Percentiles rank a stretch among this genome's conserved stretches.
phyloP scores from a whole-genome alignment of 30 jellyfish, hydroid and myxozoan genomes.

The Nemopilema nomurai region DNA sequence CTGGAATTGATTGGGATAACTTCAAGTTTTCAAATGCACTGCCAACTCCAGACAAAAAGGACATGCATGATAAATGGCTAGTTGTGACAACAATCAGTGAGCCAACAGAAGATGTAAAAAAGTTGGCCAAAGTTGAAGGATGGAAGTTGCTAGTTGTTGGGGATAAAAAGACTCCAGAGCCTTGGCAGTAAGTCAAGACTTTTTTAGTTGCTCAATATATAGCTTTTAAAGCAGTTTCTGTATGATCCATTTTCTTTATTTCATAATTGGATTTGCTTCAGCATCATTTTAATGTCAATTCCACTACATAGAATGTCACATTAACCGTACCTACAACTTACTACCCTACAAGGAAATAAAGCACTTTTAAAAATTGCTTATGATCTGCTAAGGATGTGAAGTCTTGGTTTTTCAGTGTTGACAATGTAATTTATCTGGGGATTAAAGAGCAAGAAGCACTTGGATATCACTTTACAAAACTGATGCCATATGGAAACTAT shows the following conservation, averaged over 20 bases:
- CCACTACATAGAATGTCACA: too few species aligned
- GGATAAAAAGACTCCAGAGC: conserved; percentile 83
- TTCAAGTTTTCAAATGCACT: not conserved
- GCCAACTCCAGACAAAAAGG: conserved; percentile 33
- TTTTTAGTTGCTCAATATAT: not conserved
- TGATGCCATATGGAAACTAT: conserved; percentile 66
- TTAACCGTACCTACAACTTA: too few species aligned
- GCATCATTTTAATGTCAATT: too few species aligned
- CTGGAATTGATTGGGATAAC: conserved; percentile 36
- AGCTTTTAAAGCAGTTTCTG: too few species aligned
- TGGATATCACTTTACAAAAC: conserved; percentile 61
- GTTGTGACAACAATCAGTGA: conserved; percentile 75
- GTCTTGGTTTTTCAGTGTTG: conserved; percentile 55
- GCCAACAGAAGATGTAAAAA: conserved; percentile 88
- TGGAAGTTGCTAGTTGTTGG: conserved; percentile 89
- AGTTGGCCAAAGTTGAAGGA: conserved; percentile 70
- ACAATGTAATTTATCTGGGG: conserved; percentile 73
- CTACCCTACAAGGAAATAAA: too few species aligned
- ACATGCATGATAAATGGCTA: conserved; percentile 89
- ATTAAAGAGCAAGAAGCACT: conserved; percentile 68
- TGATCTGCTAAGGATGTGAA: not conserved
- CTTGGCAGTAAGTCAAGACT: conserved; percentile 72
- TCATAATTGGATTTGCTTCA: too few species aligned
- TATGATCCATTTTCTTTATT: too few species aligned
- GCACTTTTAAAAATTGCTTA: too few species aligned